These are phyloP conservation scores for Tachycineta bicolor DNA, from an alignment of 2,113 vertebrate species.

Conservation along the genomic window DNA sequence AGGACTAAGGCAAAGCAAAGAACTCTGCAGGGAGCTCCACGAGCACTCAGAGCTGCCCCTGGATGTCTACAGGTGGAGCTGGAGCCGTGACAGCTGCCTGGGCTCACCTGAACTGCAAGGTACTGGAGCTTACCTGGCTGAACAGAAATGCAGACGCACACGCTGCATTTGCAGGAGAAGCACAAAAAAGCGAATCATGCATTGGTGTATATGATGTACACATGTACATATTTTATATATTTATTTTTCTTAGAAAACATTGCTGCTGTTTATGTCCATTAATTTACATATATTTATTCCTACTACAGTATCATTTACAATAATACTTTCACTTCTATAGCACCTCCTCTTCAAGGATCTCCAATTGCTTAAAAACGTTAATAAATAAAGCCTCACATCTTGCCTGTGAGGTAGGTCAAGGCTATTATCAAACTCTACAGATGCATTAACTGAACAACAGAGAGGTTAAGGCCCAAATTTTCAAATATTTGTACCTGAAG, in stretches of 20 bases:
- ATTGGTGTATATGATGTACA: conserved; percentile 30
- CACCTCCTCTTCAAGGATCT: conserved; percentile 58
- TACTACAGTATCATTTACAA: conserved; percentile 47
- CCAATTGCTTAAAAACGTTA: conserved; percentile 50
- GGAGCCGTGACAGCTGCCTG: accelerated
- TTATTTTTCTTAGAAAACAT: conserved; percentile 70
- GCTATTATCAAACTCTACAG: conserved; percentile 60
- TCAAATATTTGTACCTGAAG: conserved; percentile 54
- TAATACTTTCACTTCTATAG: conserved; percentile 49
- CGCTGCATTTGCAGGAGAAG: background rate
- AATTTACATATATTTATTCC: conserved; percentile 48
- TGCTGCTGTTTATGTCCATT: conserved; percentile 33
- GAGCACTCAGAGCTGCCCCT: background rate
- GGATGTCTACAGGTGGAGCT: accelerated
- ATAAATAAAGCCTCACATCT: conserved; percentile 63
- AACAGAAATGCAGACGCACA: background rate
- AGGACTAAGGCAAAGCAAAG: background rate
- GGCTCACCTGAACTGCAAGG: background rate
- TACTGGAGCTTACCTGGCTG: background rate
- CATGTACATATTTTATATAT: conserved; percentile 23
- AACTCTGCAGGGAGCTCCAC: accelerated
- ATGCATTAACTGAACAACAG: conserved; percentile 40
- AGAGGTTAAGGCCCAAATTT: conserved; percentile 67
- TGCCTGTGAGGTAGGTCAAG: conserved; percentile 61
- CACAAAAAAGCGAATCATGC: background rate